phyloP scores from a whole-genome alignment of 2,113 vertebrate genomes.

The Pelodiscus sinensis region DNA sequence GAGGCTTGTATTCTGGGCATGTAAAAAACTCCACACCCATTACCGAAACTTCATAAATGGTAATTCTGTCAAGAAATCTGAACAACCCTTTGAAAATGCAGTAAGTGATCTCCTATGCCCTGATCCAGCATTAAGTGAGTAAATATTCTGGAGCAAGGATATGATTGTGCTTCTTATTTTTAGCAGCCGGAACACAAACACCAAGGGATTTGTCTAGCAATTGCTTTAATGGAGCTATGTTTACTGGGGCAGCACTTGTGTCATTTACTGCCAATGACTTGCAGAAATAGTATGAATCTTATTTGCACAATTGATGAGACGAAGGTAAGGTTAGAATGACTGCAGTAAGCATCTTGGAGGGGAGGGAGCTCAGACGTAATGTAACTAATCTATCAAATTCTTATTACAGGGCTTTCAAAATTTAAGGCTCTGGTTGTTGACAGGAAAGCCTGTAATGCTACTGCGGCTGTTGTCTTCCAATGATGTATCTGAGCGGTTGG shows the following conservation, averaged over 20 bases:
- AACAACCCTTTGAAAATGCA: slow-evolving; percentile 29
- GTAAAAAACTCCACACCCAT: background rate
- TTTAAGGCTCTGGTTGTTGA: background rate
- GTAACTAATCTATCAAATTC: slow-evolving; percentile 34
- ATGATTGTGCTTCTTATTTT: slow-evolving; percentile 39
- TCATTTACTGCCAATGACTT: slow-evolving; percentile 55
- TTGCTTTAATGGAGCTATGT: slow-evolving; percentile 52
- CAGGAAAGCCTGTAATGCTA: slow-evolving; percentile 9
- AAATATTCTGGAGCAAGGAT: slow-evolving; percentile 42
- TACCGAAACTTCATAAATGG: slow-evolving; percentile 30
- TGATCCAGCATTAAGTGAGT: slow-evolving; percentile 1
- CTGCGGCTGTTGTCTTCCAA: slow-evolving; percentile 23
- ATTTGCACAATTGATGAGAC: slow-evolving; percentile 52
- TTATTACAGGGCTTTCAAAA: slow-evolving; percentile 39
- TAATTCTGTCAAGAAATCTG: slow-evolving; percentile 22
- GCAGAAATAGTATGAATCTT: slow-evolving; percentile 64
- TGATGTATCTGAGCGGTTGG: background rate
- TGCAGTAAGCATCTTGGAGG: background rate
- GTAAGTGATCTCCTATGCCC: slow-evolving; percentile 37
- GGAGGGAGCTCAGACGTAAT: background rate
- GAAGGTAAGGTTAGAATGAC: slow-evolving; percentile 30
- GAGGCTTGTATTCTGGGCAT: slow-evolving; percentile 11
- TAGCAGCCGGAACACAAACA: slow-evolving; percentile 32
- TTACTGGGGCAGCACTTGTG: slow-evolving; percentile 32
- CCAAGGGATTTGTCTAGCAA: slow-evolving; percentile 47